Percentiles rank a stretch among this genome's conserved stretches.
Evolutionary conservation across 1,140 invertebrate genomes (phyloP).

Genomic region (Lordiphosa clarofinis): DNA sequence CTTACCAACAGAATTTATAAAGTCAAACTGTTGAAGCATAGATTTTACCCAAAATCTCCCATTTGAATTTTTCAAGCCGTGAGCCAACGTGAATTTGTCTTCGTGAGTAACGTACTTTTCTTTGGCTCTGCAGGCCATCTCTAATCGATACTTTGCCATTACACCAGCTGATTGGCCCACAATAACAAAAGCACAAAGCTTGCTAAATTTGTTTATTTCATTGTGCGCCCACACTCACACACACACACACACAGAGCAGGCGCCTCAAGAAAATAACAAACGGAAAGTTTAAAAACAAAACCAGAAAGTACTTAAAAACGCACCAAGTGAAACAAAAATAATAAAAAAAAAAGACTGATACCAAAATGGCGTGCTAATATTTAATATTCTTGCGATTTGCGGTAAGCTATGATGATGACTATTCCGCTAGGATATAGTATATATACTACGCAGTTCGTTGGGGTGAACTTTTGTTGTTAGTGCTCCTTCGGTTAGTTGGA

Average conservation of each 20-base stretch:
- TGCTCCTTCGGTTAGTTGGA: neutral
- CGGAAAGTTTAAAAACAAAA: neutral
- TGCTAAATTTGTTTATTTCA: slow-evolving; percentile 41
- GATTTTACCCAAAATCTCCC: too few species aligned
- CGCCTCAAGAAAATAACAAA: slow-evolving; percentile 6
- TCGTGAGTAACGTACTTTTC: too few species aligned
- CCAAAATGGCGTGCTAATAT: slow-evolving; percentile 47
- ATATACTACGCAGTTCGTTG: slow-evolving; percentile 13
- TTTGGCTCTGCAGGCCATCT: neutral
- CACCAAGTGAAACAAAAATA: slow-evolving; percentile 3
- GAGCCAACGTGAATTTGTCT: too few species aligned
- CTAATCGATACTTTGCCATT: slow-evolving; percentile 2
- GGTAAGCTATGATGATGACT: too few species aligned
- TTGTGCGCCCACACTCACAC: slow-evolving; percentile 16
- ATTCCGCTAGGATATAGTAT: slow-evolving; percentile 1
- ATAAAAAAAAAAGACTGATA: too few species aligned
- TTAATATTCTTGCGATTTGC: too few species aligned
- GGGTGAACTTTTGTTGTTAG: neutral
- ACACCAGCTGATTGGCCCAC: slow-evolving; percentile 20
- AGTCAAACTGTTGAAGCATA: too few species aligned
- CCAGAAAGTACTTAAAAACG: neutral
- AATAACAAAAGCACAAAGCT: slow-evolving; percentile 30
- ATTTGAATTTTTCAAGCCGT: too few species aligned
- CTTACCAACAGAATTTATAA: too few species aligned
- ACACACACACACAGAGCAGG: neutral